Conservation (phyloP, 2,888 invertebrate genomes). For the Thera obeliscata region DNA sequence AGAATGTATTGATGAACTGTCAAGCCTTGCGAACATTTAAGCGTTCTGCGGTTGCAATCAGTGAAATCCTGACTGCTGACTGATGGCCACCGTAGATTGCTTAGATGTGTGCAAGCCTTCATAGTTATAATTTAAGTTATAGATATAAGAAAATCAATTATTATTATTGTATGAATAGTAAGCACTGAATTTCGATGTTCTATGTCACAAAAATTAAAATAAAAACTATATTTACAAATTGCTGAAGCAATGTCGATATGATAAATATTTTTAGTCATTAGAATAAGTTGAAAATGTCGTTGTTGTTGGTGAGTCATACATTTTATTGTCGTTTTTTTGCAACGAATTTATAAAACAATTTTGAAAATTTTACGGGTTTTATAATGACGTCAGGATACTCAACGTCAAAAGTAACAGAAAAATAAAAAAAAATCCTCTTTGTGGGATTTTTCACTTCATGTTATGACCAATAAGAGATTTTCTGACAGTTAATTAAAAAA, state of each 20-base stretch:
- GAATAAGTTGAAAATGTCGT: conserved; percentile 13
- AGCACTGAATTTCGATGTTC: conserved; percentile 82
- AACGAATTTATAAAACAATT: conserved; percentile 48
- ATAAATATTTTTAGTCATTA: conserved; percentile 45
- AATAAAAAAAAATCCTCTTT: not conserved
- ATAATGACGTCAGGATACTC: conserved; percentile 2
- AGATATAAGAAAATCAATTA: conserved; percentile 37
- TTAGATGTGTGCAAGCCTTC: too few relatives aligned
- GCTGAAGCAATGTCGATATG: conserved; percentile 51
- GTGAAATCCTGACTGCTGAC: too few relatives aligned
- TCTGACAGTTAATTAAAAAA: too few relatives aligned
- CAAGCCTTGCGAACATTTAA: not conserved
- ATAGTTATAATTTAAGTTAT: not conserved
- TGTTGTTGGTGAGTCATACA: conserved; percentile 29
- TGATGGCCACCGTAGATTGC: too few relatives aligned
- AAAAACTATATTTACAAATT: conserved; percentile 77
- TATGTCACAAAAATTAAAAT: conserved; percentile 72
- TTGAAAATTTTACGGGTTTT: conserved; percentile 23
- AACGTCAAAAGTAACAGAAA: not conserved
- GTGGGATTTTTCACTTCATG: too few relatives aligned
- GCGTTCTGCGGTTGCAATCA: too few relatives aligned
- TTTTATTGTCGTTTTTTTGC: conserved; percentile 44
- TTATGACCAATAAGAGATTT: too few relatives aligned
- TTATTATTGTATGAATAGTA: conserved; percentile 38
- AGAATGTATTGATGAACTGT: conserved; percentile 4